Evolutionary conservation across 1,140 invertebrate genomes (phyloP).

Genomic region (Drosophila bocki): DNA sequence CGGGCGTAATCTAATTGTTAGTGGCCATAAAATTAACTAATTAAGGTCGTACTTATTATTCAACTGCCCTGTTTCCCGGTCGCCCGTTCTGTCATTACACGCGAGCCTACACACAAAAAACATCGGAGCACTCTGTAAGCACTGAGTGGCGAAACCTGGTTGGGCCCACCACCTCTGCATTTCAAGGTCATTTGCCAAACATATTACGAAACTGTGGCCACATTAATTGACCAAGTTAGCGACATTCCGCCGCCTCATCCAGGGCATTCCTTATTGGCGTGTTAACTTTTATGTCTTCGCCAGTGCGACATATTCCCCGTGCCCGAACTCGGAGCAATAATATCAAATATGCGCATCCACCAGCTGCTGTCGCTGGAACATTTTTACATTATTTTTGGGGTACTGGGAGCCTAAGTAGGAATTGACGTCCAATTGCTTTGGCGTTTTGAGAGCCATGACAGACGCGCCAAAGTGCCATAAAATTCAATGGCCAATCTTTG

Average conservation of each 20-base stretch:
- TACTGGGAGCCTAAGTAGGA: slow-evolving; percentile 63
- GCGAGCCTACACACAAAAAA: slow-evolving; percentile 35
- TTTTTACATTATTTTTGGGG: slow-evolving; percentile 56
- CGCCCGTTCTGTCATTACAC: slow-evolving; percentile 48
- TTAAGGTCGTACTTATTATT: slow-evolving; percentile 80
- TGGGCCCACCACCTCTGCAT: background rate
- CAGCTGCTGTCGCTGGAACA: slow-evolving; percentile 67
- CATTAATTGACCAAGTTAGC: slow-evolving; percentile 54
- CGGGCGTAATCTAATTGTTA: slow-evolving; percentile 80
- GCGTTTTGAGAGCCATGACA: slow-evolving; percentile 47
- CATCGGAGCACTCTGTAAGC: slow-evolving; percentile 7
- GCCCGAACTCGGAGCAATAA: slow-evolving; percentile 47
- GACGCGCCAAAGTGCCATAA: slow-evolving; percentile 69
- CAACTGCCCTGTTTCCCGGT: slow-evolving; percentile 42
- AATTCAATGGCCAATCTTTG: slow-evolving; percentile 78
- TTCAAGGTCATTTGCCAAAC: slow-evolving; percentile 45
- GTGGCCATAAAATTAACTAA: slow-evolving; percentile 82
- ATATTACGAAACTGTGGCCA: slow-evolving; percentile 17
- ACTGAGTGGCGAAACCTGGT: slow-evolving; percentile 28
- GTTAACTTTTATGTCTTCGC: slow-evolving; percentile 66
- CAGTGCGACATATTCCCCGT: slow-evolving; percentile 43
- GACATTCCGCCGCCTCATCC: slow-evolving; percentile 28
- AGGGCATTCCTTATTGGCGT: slow-evolving; percentile 61
- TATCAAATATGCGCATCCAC: slow-evolving; percentile 79
- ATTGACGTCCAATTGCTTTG: slow-evolving; percentile 78